Evolutionary conservation across 2,113 vertebrate genomes (phyloP).

Genomic region (Ictalurus punctatus): DNA sequence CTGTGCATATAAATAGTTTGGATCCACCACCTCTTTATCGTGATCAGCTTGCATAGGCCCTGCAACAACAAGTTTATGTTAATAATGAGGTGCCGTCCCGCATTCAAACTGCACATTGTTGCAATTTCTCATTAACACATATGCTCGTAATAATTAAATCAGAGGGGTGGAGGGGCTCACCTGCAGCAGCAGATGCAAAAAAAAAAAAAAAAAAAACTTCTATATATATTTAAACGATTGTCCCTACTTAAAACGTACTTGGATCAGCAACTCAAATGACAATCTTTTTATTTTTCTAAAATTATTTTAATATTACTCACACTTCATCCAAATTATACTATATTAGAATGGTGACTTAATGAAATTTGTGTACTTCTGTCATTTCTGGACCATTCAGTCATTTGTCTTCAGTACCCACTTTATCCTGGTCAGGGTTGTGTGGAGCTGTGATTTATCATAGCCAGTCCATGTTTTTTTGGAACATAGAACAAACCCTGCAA

Average conservation of each 20-base stretch:
- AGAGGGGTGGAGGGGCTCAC: background rate
- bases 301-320: background rate
- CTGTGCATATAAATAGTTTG: slow-evolving; percentile 32
- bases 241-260: background rate
- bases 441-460: background rate
- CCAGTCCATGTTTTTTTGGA: background rate
- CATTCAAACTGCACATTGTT: background rate
- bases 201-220: background rate
- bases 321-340: background rate
- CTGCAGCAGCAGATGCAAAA: background rate
- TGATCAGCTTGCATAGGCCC: slow-evolving; percentile 27
- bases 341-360: background rate
- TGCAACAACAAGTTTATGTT: slow-evolving; percentile 5
- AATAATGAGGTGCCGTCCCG: slow-evolving; percentile 21
- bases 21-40: background rate
- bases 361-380: background rate
- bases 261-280: background rate
- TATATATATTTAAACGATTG: background rate
- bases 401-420: background rate
- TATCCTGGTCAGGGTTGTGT: background rate
- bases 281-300: background rate
- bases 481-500: slow-evolving; percentile 44
- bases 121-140: slow-evolving; percentile 11
- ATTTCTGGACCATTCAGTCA: background rate
- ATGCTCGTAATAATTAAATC: slow-evolving; percentile 9